phyloP scores from a whole-genome alignment of 2,888 invertebrate species.

The Coleophora flavipennella region DNA sequence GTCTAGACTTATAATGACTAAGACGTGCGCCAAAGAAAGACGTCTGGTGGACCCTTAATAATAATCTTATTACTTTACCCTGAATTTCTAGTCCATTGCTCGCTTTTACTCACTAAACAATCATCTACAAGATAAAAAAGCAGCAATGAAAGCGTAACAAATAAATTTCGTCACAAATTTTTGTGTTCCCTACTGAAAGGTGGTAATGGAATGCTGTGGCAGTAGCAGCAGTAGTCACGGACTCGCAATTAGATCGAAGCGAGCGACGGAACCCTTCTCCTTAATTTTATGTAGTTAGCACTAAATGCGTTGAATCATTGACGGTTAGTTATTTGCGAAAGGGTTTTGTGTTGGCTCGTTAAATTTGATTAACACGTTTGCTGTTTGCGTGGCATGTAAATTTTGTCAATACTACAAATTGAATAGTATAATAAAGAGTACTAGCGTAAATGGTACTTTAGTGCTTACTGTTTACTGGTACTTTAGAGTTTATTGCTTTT shows the following conservation, averaged over 20 bases:
- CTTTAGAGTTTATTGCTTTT: too few species aligned
- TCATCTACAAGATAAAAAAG: conserved; percentile 2
- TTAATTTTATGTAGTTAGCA: conserved; percentile 60
- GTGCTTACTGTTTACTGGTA: too few species aligned
- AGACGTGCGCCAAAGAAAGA: conserved; percentile 23
- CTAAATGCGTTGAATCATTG: conserved; percentile 39
- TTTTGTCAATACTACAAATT: too few species aligned
- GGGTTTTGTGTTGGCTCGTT: background rate
- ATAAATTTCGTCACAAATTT: conserved; percentile 9
- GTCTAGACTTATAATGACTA: conserved; percentile 46
- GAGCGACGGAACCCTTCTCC: conserved; percentile 49
- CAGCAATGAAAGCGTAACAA: conserved; percentile 17
- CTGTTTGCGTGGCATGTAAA: too few species aligned
- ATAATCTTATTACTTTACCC: background rate
- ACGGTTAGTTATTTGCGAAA: conserved; percentile 11
- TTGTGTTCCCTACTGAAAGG: conserved; percentile 24
- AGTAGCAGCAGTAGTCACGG: conserved; percentile 54
- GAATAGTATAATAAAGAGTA: too few species aligned
- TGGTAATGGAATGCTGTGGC: conserved; percentile 52
- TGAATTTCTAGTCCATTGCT: conserved; percentile 18
- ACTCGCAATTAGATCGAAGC: conserved; percentile 52
- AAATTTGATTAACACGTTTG: background rate
- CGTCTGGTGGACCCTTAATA: conserved; percentile 10
- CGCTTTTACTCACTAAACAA: background rate
- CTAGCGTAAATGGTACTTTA: too few species aligned